Evolutionary conservation across 2,888 invertebrate species (phyloP).

Genomic region (Lepetodrilus schrolli): DNA sequence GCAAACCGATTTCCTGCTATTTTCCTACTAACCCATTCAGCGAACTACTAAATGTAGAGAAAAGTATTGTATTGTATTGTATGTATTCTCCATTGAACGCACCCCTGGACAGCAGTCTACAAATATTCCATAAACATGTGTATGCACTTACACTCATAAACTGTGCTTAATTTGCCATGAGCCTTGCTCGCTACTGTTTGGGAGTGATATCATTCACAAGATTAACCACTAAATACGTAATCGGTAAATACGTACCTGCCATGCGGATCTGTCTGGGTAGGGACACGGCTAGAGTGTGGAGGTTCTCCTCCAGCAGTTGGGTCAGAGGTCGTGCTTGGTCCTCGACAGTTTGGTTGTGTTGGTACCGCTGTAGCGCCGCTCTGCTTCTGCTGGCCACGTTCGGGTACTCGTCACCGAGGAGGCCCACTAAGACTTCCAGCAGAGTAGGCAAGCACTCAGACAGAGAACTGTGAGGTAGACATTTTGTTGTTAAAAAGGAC

Average conservation of each 20-base stretch:
- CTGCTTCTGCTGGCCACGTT: constrained; percentile 57
- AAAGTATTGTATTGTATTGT: too few species aligned
- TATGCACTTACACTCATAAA: too few species aligned
- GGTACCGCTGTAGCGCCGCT: constrained; percentile 55
- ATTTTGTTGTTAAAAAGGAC: too few species aligned
- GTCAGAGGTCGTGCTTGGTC: constrained; percentile 53
- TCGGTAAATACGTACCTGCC: constrained; percentile 49
- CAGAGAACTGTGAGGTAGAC: constrained; percentile 66
- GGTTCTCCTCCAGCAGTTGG: constrained; percentile 66
- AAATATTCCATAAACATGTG: too few species aligned
- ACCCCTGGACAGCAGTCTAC: too few species aligned
- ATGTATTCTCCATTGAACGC: too few species aligned
- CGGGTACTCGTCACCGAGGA: constrained; percentile 61
- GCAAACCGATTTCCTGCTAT: too few species aligned
- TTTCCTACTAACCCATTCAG: too few species aligned
- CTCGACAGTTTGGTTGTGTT: constrained; percentile 43
- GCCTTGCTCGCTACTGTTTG: background rate
- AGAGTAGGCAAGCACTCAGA: constrained; percentile 53
- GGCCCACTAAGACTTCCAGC: constrained; percentile 63
- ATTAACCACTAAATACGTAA: background rate
- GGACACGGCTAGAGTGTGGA: constrained; percentile 60
- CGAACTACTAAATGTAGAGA: too few species aligned
- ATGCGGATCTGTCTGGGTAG: constrained; percentile 65
- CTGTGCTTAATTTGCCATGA: too few species aligned
- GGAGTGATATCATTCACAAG: background rate